Percentiles rank a stretch among this genome's conserved stretches.
Conservation (phyloP, 2,888 invertebrate genomes). For the Andrena minutula region DNA sequence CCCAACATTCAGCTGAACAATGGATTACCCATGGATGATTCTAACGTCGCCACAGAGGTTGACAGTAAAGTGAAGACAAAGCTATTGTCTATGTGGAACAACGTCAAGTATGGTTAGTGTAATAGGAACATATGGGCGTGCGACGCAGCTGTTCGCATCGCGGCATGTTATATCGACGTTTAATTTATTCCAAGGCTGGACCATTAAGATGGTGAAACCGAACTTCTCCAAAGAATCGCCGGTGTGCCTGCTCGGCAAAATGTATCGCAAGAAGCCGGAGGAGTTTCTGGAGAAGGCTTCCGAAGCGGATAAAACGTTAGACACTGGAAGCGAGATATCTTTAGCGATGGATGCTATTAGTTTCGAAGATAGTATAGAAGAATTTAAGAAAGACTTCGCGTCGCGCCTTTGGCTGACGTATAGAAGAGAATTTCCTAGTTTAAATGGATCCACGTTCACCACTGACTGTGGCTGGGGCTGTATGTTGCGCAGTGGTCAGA, state of each 20-base stretch:
- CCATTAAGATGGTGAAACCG: slow-evolving; percentile 90
- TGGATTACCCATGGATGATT: slow-evolving; percentile 75
- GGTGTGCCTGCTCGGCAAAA: slow-evolving; percentile 93
- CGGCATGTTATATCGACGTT: neutral
- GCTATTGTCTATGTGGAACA: slow-evolving; percentile 95
- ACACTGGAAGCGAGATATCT: slow-evolving; percentile 80
- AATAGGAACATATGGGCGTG: slow-evolving; percentile 49
- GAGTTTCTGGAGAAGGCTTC: slow-evolving; percentile 80
- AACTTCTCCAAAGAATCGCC: slow-evolving; percentile 94
- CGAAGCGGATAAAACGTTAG: slow-evolving; percentile 78
- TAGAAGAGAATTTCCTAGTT: slow-evolving; percentile 92
- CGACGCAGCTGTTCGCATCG: neutral
- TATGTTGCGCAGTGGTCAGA: slow-evolving; percentile 95
- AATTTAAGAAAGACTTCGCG: slow-evolving; percentile 93
- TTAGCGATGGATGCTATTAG: slow-evolving; percentile 78
- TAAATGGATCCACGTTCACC: slow-evolving; percentile 93
- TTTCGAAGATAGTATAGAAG: slow-evolving; percentile 89
- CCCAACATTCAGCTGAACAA: slow-evolving; percentile 72
- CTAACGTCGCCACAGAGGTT: slow-evolving; percentile 85
- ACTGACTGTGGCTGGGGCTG: slow-evolving; percentile 99
- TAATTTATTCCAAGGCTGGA: slow-evolving; percentile 87
- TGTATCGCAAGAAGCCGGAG: slow-evolving; percentile 90
- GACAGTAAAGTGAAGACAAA: slow-evolving; percentile 93
- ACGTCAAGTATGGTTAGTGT: slow-evolving; percentile 92
- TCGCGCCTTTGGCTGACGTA: slow-evolving; percentile 96